phyloP scores from a whole-genome alignment of 1,140 invertebrate species.

The Muscidifurax raptorellus region DNA sequence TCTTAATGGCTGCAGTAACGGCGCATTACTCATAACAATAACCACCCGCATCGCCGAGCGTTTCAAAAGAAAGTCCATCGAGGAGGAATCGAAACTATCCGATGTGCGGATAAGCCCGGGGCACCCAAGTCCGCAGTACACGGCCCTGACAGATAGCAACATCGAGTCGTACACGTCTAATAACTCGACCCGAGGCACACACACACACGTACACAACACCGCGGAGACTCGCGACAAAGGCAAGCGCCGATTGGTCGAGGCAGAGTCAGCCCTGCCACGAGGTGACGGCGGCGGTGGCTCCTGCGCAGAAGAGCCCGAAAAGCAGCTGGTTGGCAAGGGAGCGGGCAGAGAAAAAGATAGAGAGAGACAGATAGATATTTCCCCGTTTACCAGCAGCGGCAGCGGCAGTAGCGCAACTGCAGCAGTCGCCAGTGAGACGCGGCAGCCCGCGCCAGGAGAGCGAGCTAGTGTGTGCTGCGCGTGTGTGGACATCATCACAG shows the following conservation, averaged over 20 bases:
- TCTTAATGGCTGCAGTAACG: too few relatives aligned
- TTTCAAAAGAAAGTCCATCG: too few relatives aligned
- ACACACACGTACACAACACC: neutral
- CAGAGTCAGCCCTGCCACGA: slow-evolving; percentile 23
- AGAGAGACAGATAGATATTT: neutral
- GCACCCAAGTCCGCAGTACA: too few relatives aligned
- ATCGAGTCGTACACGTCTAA: neutral
- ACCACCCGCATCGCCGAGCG: too few relatives aligned
- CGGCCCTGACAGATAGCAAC: slow-evolving; percentile 36
- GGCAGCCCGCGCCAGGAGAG: slow-evolving; percentile 66
- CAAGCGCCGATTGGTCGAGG: neutral
- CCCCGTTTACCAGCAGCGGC: neutral
- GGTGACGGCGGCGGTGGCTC: neutral
- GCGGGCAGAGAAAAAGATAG: slow-evolving; percentile 46
- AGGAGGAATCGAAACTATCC: too few relatives aligned
- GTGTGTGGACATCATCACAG: slow-evolving; percentile 48
- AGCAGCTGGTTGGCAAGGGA: slow-evolving; percentile 71
- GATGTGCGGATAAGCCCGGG: too few relatives aligned
- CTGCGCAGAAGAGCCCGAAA: slow-evolving; percentile 60
- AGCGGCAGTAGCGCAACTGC: slow-evolving; percentile 11
- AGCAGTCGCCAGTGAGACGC: slow-evolving; percentile 70
- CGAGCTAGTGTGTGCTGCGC: slow-evolving; percentile 58
- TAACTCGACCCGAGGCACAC: neutral
- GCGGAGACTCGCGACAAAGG: neutral
- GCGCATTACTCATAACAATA: too few relatives aligned